Conservation (phyloP, 2,797 vertebrate species). For the Uromys caudimaculatus region DNA sequence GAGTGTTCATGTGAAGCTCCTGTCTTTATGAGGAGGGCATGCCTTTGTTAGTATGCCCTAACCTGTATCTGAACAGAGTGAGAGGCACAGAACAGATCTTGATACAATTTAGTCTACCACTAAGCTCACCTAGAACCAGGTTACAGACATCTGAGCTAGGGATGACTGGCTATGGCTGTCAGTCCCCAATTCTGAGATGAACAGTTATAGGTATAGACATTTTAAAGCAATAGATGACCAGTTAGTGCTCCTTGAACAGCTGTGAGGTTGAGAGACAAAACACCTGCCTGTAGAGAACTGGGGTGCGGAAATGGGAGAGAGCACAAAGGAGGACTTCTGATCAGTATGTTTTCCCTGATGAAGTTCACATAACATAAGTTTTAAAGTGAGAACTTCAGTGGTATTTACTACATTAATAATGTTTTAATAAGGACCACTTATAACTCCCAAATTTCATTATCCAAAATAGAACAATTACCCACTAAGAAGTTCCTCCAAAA, state of each 20-base stretch:
- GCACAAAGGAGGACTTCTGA: neutral
- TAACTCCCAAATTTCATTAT: slow-evolving; percentile 20
- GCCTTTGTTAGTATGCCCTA: neutral
- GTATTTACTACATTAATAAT: neutral
- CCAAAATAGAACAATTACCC: neutral
- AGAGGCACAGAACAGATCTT: neutral
- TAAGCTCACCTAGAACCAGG: neutral
- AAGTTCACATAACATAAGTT: neutral
- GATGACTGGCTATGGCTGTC: neutral
- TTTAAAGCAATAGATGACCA: neutral
- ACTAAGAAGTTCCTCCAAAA: neutral
- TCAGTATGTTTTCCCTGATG: neutral
- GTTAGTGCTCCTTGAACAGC: neutral
- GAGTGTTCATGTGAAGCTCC: neutral
- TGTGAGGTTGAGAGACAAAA: neutral
- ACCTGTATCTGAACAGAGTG: neutral
- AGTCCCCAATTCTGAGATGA: neutral
- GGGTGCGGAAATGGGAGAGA: neutral
- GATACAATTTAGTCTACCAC: neutral
- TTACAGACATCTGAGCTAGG: neutral
- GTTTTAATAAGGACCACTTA: neutral
- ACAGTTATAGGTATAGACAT: neutral
- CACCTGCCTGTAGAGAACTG: neutral
- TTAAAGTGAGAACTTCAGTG: neutral
- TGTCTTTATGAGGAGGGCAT: neutral